phyloP scores from a whole-genome alignment of 1,140 invertebrate genomes.

The Aphidius ervi region DNA sequence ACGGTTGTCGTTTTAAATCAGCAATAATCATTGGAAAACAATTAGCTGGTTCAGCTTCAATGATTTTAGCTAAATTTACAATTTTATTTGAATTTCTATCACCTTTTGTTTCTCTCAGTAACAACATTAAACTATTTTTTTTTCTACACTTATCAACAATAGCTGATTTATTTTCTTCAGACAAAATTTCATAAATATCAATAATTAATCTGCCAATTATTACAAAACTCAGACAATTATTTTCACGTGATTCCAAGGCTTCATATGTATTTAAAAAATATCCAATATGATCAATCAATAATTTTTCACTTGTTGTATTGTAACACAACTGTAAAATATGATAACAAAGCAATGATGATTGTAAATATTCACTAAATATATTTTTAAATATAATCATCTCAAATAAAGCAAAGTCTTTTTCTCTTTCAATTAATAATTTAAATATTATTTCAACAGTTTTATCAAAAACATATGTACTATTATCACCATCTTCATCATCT shows the following conservation, averaged over 20 bases:
- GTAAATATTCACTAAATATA: constrained; percentile 11
- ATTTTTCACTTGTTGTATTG: background rate
- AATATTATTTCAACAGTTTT: constrained; percentile 3
- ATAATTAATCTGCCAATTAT: constrained; percentile 12
- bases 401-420: background rate
- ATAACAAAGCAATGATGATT: constrained; percentile 12
- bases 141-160: background rate
- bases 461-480: background rate
- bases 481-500: background rate
- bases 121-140: background rate
- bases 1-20: constrained; percentile 8
- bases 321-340: constrained; percentile 14
- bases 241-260: background rate
- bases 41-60: background rate
- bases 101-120: constrained; percentile 3
- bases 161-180: background rate
- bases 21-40: background rate
- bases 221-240: background rate
- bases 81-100: background rate
- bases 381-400: constrained; percentile 12
- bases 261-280: constrained; percentile 12
- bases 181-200: constrained; percentile 2
- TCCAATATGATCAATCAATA: background rate
- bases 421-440: background rate
- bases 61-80: constrained; percentile 9